Conservation (phyloP, 2,888 invertebrate genomes). For the Anoncus sp. region DNA sequence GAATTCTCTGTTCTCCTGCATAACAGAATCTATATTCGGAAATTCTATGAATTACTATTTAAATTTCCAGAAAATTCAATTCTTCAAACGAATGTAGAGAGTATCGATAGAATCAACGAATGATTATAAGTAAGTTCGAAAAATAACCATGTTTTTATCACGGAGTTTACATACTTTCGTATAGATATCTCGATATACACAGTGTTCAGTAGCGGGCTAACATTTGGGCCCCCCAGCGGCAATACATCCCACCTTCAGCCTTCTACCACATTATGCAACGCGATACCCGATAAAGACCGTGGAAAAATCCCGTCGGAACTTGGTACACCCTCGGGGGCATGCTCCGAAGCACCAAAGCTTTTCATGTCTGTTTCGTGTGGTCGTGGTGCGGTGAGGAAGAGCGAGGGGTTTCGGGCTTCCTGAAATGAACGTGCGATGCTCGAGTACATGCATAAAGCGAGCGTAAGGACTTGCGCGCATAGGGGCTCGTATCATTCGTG, state of each 20-base stretch:
- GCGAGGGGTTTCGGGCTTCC: constrained; percentile 16
- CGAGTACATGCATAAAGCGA: constrained; percentile 42
- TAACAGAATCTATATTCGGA: background rate
- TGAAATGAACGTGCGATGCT: constrained; percentile 47
- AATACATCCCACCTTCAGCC: constrained; percentile 4
- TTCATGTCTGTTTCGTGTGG: constrained; percentile 46
- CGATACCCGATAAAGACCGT: constrained; percentile 69
- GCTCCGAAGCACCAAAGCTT: constrained; percentile 42
- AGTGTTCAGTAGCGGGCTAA: background rate
- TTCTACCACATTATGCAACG: constrained; percentile 69
- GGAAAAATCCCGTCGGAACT: constrained; percentile 54
- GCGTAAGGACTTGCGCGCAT: constrained; percentile 40
- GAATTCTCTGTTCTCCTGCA: background rate
- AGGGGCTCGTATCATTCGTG: constrained; percentile 45
- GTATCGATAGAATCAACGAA: background rate
- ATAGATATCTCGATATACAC: constrained; percentile 8
- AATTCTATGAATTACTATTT: background rate
- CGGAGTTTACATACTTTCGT: constrained; percentile 1
- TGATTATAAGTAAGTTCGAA: background rate
- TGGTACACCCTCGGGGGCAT: constrained; percentile 54
- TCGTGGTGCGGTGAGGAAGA: constrained; percentile 12
- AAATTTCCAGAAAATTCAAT: background rate
- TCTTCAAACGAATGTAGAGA: background rate
- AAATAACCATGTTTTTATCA: background rate
- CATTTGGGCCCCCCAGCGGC: background rate